These are phyloP conservation scores for Hypotaenidia okinawae DNA, from an alignment of 2,797 vertebrate genomes.

Conservation along the genomic window DNA sequence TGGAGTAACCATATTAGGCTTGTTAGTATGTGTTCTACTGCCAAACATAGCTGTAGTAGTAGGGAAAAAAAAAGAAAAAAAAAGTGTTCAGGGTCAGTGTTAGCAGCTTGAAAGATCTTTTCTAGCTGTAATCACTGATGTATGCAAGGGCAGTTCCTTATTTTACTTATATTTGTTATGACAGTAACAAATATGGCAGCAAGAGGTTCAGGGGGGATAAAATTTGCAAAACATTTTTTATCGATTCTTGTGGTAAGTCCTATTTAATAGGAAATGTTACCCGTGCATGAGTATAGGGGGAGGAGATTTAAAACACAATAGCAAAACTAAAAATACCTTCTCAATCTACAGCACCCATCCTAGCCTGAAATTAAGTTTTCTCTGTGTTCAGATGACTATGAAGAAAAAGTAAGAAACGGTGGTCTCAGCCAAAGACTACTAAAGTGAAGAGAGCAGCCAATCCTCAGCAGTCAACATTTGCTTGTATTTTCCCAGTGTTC, in stretches of 20 bases:
- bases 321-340: neutral
- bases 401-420: neutral
- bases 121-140: neutral
- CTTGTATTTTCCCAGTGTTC: neutral
- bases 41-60: neutral
- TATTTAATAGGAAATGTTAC: too few species aligned
- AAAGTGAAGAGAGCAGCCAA: neutral
- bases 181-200: neutral
- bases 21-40: neutral
- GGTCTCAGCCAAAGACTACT: neutral
- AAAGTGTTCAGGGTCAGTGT: neutral
- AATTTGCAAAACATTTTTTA: neutral
- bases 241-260: neutral
- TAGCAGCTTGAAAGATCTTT: neutral
- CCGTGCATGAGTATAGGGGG: neutral
- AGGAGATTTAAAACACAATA: neutral
- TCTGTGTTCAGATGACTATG: neutral
- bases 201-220: accelerated
- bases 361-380: neutral
- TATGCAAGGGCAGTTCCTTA: neutral
- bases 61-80: too few species aligned
- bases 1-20: neutral
- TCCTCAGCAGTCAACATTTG: neutral
- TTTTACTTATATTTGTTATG: neutral
- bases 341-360: neutral